Evolutionary conservation across 2,113 vertebrate species (phyloP).

Genomic region (Neotragus moschatus): DNA sequence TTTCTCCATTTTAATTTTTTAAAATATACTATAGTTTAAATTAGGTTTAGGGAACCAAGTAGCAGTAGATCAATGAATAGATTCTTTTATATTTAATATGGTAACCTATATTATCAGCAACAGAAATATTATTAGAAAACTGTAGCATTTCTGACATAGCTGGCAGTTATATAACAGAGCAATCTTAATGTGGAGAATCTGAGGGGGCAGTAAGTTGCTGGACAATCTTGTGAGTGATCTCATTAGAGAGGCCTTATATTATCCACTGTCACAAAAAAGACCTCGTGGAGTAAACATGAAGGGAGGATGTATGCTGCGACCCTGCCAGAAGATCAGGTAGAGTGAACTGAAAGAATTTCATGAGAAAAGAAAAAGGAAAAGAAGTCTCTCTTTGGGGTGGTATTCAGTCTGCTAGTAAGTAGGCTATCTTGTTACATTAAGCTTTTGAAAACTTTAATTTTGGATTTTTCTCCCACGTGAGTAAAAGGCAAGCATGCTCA

Average conservation of each 20-base stretch:
- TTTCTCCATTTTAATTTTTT: conserved; percentile 1
- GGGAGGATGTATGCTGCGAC: not conserved
- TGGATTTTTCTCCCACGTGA: not conserved
- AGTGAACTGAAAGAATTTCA: not conserved
- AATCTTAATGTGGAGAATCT: not conserved
- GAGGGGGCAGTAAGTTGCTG: not conserved
- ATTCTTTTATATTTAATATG: conserved; percentile 1
- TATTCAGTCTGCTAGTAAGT: not conserved
- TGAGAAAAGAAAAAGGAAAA: not conserved
- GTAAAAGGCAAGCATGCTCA: conserved; percentile 23
- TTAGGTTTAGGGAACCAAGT: conserved; percentile 11
- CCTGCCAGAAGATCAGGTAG: not conserved
- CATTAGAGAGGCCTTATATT: not conserved
- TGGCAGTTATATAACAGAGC: not conserved
- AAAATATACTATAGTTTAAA: conserved; percentile 10
- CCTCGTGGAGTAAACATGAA: not conserved
- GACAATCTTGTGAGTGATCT: not conserved
- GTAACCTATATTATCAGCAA: not conserved
- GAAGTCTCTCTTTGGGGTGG: not conserved
- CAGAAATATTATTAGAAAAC: conserved; percentile 1
- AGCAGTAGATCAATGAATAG: not conserved
- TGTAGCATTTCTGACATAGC: not conserved
- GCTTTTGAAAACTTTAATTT: conserved; percentile 46
- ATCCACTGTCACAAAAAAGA: not conserved
- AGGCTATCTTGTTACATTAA: not conserved